Evolutionary conservation across 2,113 vertebrate species (phyloP), one percentile per base, ranked within the genome.

Genomic region (Agelaius phoeniceus): DNA sequence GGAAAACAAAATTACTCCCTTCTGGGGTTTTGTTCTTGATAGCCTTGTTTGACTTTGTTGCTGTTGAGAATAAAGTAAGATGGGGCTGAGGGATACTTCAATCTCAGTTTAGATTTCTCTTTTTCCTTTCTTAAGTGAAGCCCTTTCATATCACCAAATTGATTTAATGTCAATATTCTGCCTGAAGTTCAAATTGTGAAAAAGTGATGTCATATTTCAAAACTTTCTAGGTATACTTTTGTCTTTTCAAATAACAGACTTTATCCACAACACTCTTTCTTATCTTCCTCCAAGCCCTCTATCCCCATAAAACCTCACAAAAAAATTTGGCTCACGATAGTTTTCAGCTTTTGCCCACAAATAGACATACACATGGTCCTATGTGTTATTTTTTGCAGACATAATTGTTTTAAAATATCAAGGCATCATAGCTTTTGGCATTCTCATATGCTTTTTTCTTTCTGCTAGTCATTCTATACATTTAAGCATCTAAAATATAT

Each of bases 141-240:
- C 3, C 4, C 37, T 95, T 92, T 96, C 63, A 80, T 92, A 67
- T 71, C 35, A 61, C 12, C 49, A 58, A 46, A 85, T 80, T 84
- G 52, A 94, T 93, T 94, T 91, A 72, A 88, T 68, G 71, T 71
- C 84, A 88, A 88, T 91, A 90, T 79, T 31, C 33, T 78, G n/a
- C 43, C 58, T 54, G 54, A 74, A 92, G 83, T 79, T 97, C 78
- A 94, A 77, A 57, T 41, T 61, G 71, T 61, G 77, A 72, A 92
- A 91, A 90, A 79, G 7, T 54, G 49, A 76, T 82, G 54, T 33
- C 62, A 37, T 59, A 67, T 75, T 93, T 72, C 52, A 59, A 84
- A 93, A 89, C 3, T 30, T 51, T 76, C 85, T 46, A 90, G n/a
- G 17, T 67, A 54, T 62, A 57, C 27, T 80, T 94, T 71, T 12